Conservation (phyloP, 2,113 vertebrate species). For the Cyprinus carpio region DNA sequence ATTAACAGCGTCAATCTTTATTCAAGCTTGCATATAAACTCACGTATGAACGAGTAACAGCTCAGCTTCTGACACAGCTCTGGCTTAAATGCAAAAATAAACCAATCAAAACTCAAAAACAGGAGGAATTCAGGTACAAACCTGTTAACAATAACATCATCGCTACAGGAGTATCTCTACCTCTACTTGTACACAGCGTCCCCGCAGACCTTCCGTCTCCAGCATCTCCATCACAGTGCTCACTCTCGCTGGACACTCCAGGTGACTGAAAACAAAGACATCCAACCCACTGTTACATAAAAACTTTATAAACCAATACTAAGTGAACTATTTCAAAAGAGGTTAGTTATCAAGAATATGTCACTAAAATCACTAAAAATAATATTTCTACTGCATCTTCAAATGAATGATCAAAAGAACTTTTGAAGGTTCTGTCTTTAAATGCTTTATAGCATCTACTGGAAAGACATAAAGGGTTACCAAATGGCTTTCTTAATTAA, state of each 20-base stretch:
- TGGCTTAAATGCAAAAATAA: constrained; percentile 54
- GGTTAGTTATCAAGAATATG: background rate
- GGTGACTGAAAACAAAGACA: constrained; percentile 62
- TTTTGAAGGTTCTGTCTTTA: background rate
- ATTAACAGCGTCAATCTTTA: background rate
- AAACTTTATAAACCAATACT: background rate
- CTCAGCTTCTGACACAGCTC: constrained; percentile 71
- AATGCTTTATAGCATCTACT: background rate
- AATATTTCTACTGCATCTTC: background rate
- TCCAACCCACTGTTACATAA: background rate
- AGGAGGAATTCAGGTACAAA: background rate
- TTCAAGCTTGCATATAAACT: constrained; percentile 38
- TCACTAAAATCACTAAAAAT: background rate
- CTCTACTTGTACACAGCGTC: constrained; percentile 72
- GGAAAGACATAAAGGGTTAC: background rate
- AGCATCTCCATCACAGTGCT: constrained; percentile 66
- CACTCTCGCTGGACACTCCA: constrained; percentile 73
- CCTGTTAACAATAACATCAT: background rate
- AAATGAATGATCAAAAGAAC: background rate
- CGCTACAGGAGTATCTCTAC: constrained; percentile 57
- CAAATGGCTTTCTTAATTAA: background rate
- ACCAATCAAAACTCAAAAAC: background rate
- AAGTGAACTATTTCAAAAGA: background rate
- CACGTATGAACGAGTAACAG: constrained; percentile 77
- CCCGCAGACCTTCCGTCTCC: constrained; percentile 66